A percentile compares a stretch with the other conserved stretches of the same genome.
Conservation (phyloP, 2,888 invertebrate genomes). For the Salticus scenicus region DNA sequence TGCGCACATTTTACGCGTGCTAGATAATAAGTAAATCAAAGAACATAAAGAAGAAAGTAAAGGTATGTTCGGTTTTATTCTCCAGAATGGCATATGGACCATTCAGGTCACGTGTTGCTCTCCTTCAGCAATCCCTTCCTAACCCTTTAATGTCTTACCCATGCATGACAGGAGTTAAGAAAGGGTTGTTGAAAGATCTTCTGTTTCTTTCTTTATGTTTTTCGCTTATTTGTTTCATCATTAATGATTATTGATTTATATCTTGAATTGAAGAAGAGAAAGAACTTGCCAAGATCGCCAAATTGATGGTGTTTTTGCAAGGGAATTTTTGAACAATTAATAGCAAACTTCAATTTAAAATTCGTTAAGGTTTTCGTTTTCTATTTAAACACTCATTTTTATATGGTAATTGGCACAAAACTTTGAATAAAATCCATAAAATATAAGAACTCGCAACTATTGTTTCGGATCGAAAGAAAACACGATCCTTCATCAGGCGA, state of each 20-base stretch:
- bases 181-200: slow-evolving; percentile 36
- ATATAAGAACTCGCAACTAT: no score
- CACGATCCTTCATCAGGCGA: no score
- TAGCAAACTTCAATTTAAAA: no score
- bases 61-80: background rate
- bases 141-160: slow-evolving; percentile 59
- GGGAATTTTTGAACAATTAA: no score
- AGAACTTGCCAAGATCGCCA: slow-evolving; percentile 41
- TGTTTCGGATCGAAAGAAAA: no score
- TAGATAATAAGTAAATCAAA: background rate
- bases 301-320: background rate
- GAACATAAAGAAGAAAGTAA: background rate
- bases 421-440: no score
- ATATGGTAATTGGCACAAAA: no score
- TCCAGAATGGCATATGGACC: background rate
- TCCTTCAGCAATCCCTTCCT: slow-evolving; percentile 26
- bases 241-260: slow-evolving; percentile 56
- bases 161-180: slow-evolving; percentile 37
- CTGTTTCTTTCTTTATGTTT: background rate
- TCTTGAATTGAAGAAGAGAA: slow-evolving; percentile 19
- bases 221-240: slow-evolving; percentile 40
- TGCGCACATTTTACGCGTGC: background rate
- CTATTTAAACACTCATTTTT: no score
- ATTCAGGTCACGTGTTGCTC: slow-evolving; percentile 53
- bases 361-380: no score